Conservation (phyloP, 2,113 vertebrate genomes). For the Notothenia rossii region DNA sequence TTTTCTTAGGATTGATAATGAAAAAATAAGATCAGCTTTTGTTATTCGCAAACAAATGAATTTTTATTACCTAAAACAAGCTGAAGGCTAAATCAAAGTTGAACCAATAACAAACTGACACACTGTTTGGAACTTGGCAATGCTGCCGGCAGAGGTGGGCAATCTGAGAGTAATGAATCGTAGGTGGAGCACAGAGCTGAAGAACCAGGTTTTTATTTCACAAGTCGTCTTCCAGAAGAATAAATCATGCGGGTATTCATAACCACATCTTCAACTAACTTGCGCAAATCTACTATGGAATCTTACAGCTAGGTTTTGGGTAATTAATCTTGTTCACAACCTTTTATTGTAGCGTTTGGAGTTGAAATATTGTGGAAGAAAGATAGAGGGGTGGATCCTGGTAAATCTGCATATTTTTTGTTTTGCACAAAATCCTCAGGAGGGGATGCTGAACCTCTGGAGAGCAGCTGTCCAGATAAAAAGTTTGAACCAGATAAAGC, state of each 20-base stretch:
- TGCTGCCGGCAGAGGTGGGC: not conserved
- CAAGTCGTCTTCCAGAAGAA: constrained; percentile 1
- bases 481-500: constrained; percentile 46
- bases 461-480: constrained; percentile 41
- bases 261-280: not conserved
- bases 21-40: not conserved
- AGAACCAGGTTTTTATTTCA: constrained; percentile 7
- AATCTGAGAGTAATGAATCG: not conserved
- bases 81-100: constrained; percentile 7
- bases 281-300: not conserved
- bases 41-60: constrained; percentile 6
- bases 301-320: not conserved
- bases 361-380: not conserved
- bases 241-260: constrained; percentile 5
- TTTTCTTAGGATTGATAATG: not conserved
- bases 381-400: not conserved
- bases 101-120: not conserved
- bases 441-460: constrained; percentile 7
- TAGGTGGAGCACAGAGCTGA: not conserved
- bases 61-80: not conserved
- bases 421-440: not conserved
- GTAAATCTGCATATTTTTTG: not conserved
- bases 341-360: not conserved
- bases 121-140: not conserved
- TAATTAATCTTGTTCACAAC: not conserved